phyloP scores from a whole-genome alignment of 2,113 vertebrate species.

The Orycteropus afer region DNA sequence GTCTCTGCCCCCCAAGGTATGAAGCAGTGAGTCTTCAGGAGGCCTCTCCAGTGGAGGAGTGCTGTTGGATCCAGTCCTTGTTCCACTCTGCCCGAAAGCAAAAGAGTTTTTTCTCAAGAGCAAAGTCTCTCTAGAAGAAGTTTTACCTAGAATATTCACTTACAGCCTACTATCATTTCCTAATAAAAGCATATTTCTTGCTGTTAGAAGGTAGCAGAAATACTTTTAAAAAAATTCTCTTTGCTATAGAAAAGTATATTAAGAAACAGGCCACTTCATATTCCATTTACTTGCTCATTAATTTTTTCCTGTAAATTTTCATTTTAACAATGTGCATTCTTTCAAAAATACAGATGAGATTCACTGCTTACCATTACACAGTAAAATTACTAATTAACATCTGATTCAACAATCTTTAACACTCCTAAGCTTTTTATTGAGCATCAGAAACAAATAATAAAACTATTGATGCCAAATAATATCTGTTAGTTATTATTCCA shows the following conservation, averaged over 20 bases:
- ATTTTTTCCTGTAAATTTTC: constrained; percentile 7
- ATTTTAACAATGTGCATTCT: not conserved
- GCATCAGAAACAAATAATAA: constrained; percentile 1
- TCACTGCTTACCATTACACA: not conserved
- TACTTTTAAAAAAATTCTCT: constrained; percentile 8
- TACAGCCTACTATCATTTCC: constrained; percentile 24
- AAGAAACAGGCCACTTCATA: not conserved
- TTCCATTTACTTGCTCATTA: constrained; percentile 17
- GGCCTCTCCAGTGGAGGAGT: not conserved
- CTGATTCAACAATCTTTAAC: not conserved
- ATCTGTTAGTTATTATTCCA: not conserved
- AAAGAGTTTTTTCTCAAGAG: not conserved
- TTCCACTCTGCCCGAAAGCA: not conserved
- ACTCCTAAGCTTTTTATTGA: not conserved
- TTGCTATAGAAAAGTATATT: constrained; percentile 21
- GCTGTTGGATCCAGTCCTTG: not conserved
- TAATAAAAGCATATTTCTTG: constrained; percentile 9
- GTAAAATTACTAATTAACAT: constrained; percentile 17
- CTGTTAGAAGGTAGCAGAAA: not conserved
- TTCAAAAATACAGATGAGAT: not conserved
- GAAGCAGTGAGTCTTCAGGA: not conserved
- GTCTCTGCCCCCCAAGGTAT: not conserved
- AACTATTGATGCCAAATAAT: not conserved
- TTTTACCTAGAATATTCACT: constrained; percentile 50
- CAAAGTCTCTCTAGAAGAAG: not conserved